These are phyloP conservation scores for Heliconius cydno DNA, from an alignment of 2,888 invertebrate genomes.

Conservation along the genomic window DNA sequence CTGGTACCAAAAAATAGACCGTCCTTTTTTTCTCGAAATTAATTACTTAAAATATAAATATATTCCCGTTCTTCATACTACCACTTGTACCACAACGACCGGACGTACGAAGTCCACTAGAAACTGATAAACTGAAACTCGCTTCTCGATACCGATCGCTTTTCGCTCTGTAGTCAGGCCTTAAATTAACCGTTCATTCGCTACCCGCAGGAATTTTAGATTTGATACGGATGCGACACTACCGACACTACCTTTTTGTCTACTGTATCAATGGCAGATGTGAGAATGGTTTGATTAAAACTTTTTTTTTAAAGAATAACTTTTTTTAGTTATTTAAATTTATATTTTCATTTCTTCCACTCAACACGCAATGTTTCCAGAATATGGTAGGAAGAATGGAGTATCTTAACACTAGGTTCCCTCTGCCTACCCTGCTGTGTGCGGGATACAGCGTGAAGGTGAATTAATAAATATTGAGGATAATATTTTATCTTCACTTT, in stretches of 20 bases:
- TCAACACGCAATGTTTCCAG: no score
- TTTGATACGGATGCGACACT: constrained; percentile 72
- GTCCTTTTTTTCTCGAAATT: no score
- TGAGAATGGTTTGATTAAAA: constrained; percentile 18
- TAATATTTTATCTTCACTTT: background rate
- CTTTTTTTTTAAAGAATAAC: background rate
- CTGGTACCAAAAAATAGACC: no score
- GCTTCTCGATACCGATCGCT: constrained; percentile 77
- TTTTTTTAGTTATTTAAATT: background rate
- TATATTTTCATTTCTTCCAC: no score
- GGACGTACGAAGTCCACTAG: constrained; percentile 76
- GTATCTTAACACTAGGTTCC: no score
- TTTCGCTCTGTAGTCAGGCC: constrained; percentile 65
- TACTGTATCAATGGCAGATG: constrained; percentile 25
- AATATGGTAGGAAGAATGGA: no score
- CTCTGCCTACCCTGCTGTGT: no score
- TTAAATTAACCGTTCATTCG: constrained; percentile 81
- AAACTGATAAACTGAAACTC: constrained; percentile 80
- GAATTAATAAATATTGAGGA: no score
- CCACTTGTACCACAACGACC: constrained; percentile 54
- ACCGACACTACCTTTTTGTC: constrained; percentile 58
- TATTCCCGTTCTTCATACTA: constrained; percentile 33
- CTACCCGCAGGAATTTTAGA: constrained; percentile 79
- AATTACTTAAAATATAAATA: no score
- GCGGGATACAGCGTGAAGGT: no score